Conservation (phyloP, 35 echinoderm and acorn worm species). For the Strongylocentrotus purpuratus region DNA sequence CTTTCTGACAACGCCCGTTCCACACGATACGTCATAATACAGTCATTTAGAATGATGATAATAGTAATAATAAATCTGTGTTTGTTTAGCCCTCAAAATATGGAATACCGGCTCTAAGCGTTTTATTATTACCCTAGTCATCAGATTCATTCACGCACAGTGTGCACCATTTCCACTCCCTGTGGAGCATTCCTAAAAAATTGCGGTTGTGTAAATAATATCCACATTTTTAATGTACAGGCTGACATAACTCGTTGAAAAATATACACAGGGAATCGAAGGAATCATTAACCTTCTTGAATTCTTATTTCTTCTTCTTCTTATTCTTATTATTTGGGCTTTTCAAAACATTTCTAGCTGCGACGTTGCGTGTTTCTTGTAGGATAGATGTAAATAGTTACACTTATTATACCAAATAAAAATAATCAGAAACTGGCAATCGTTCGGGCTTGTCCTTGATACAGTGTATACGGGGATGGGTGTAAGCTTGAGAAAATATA, state of each 20-base stretch:
- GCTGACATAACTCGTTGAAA: neutral
- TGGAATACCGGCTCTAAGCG: too few relatives aligned
- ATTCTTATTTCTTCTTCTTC: neutral
- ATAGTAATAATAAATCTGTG: too few relatives aligned
- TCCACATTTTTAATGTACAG: neutral
- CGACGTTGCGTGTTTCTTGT: neutral
- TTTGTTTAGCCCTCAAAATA: too few relatives aligned
- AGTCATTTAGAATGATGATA: too few relatives aligned
- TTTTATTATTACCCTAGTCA: too few relatives aligned
- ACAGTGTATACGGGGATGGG: too few relatives aligned
- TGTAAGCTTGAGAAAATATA: neutral
- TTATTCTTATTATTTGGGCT: neutral
- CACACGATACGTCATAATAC: too few relatives aligned
- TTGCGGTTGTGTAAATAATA: neutral
- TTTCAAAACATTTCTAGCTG: neutral
- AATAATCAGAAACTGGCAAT: neutral
- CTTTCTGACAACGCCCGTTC: too few relatives aligned
- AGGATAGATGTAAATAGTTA: slow-evolving; percentile 34
- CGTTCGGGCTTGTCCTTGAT: neutral
- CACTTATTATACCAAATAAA: slow-evolving; percentile 29
- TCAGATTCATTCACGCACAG: too few relatives aligned
- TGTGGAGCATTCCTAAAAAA: too few relatives aligned
- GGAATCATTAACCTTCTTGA: neutral
- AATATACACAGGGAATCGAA: neutral
- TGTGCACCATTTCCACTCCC: too few relatives aligned